Evolutionary conservation across 1,140 invertebrate genomes (phyloP).

Genomic region (Coenobita brevimanus): DNA sequence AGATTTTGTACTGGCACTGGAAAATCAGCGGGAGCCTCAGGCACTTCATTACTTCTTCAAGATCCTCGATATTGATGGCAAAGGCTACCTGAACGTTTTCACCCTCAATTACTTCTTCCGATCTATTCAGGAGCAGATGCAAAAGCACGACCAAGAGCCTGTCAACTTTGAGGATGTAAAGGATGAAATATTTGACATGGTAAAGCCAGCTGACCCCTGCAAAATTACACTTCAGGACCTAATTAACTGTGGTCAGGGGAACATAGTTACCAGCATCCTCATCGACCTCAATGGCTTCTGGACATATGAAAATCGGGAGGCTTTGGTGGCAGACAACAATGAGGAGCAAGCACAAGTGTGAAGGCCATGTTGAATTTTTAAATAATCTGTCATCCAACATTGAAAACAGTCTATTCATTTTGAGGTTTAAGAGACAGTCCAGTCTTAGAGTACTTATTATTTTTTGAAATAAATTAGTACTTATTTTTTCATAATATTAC

Average conservation of each 20-base stretch:
- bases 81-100: slow-evolving; percentile 92
- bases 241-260: slow-evolving; percentile 85
- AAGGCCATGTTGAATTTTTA: too few species aligned
- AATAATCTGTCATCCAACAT: too few species aligned
- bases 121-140: slow-evolving; percentile 92
- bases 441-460: too few species aligned
- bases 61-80: slow-evolving; percentile 91
- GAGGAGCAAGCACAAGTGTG: slow-evolving; percentile 65
- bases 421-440: too few species aligned
- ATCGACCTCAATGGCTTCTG: slow-evolving; percentile 97
- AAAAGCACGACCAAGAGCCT: slow-evolving; percentile 86
- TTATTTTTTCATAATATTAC: too few species aligned
- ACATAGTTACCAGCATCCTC: slow-evolving; percentile 93
- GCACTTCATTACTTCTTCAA: slow-evolving; percentile 93
- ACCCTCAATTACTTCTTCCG: slow-evolving; percentile 95
- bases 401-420: too few species aligned
- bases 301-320: slow-evolving; percentile 94
- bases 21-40: slow-evolving; percentile 93
- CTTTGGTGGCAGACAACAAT: slow-evolving; percentile 62
- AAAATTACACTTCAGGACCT: slow-evolving; percentile 93
- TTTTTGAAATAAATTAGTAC: too few species aligned
- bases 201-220: slow-evolving; percentile 87
- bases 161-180: slow-evolving; percentile 95
- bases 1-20: slow-evolving; percentile 94
- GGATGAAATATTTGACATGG: slow-evolving; percentile 99